These are phyloP conservation scores for Congeria kusceri DNA, from an alignment of 2,888 invertebrate genomes.

Conservation along the genomic window DNA sequence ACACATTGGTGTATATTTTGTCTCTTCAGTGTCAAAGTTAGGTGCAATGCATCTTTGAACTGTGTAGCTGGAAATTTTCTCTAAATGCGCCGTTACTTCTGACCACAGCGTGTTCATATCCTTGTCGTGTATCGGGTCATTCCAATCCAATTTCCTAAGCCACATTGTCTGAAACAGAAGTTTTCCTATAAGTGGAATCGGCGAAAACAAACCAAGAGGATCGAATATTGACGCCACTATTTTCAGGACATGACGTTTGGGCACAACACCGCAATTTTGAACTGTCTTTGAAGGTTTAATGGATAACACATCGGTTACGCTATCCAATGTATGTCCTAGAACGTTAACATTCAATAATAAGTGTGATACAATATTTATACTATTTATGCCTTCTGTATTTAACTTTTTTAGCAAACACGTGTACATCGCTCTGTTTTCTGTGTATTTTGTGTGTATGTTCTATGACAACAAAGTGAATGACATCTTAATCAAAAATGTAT, in stretches of 20 bases:
- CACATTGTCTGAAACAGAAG: slow-evolving; percentile 20
- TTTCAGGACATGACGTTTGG: slow-evolving; percentile 22
- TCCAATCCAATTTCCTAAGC: slow-evolving; percentile 15
- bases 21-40: not conserved
- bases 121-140: slow-evolving; percentile 1
- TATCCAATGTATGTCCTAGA: slow-evolving; percentile 30
- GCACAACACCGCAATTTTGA: not conserved
- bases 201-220: slow-evolving; percentile 27
- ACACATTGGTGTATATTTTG: not conserved
- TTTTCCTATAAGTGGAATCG: slow-evolving; percentile 23
- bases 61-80: not conserved
- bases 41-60: not conserved
- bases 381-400: too few relatives aligned
- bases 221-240: slow-evolving; percentile 21
- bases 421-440: too few relatives aligned
- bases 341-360: slow-evolving; percentile 7
- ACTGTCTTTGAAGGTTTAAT: not conserved
- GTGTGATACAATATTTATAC: too few relatives aligned
- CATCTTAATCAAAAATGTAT: too few relatives aligned
- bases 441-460: too few relatives aligned
- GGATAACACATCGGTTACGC: not conserved
- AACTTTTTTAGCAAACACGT: too few relatives aligned
- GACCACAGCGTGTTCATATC: not conserved
- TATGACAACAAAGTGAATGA: too few relatives aligned
- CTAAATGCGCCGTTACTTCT: not conserved